Evolutionary conservation across 2,113 vertebrate species (phyloP), one percentile per base, ranked within the genome.

Genomic region (Bombycilla garrulus): DNA sequence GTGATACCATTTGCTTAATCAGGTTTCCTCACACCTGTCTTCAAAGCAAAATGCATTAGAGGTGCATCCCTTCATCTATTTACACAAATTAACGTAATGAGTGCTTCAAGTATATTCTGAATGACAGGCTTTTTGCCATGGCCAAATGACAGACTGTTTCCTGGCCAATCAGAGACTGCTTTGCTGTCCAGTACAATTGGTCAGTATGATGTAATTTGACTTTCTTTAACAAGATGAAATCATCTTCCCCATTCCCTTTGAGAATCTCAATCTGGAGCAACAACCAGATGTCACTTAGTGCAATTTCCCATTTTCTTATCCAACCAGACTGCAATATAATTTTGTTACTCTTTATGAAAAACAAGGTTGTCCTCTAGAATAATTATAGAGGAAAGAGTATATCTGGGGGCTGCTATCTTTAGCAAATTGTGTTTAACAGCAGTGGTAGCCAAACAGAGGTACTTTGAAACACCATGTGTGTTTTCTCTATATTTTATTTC

Each of bases 1-100:
- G 19, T 50, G 29, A 35, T 61, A 64, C 3, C 10, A 18, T 35
- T 81, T 21, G 7, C 16, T 44, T 94, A 94, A 96, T 97, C 69
- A 95, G 45, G 72, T 96, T 97, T 97, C 73, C 58, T 95, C 85
- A 92, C 86, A 97, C 54, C 80, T 96, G 78, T 91, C 92, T 94
- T 56, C 44, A 94, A 92, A 97, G 50, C 79, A 65, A 91, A 92
- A 66, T 70, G 36, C 11, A 40, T 93, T 93, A 81, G 62, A 74
- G 57, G 60, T 57, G 45, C 26, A 88, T 96, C 45, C 29, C 11
- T 94, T 95, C 44, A 92, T 92, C 74, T 95, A 14, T 47, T 97
- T 93, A 58, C 35, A 65, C 13, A 94, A 92, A 95, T 94, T 95
- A 96, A 54, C 11, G 16, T 78, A 94, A 94, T 84, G 81, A 95